phyloP scores from a whole-genome alignment of 2,113 vertebrate species.

The Phocoena sinus region DNA sequence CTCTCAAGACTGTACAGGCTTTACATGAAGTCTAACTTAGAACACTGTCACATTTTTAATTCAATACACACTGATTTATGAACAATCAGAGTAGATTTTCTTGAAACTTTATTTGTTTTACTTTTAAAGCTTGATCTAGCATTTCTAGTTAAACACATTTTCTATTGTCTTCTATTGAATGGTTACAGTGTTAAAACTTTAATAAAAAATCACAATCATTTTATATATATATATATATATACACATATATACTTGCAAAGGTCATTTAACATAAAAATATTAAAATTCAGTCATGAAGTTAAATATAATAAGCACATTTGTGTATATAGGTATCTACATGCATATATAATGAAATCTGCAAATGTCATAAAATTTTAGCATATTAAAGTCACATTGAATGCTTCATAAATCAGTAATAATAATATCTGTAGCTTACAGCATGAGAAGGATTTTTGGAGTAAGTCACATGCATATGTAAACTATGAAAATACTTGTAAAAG shows the following conservation, averaged over 20 bases:
- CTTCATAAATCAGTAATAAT: background rate
- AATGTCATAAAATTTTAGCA: background rate
- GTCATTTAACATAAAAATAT: conserved; percentile 8
- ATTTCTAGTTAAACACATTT: background rate
- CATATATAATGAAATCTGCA: background rate
- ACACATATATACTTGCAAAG: background rate
- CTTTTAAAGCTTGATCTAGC: background rate
- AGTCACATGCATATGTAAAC: background rate
- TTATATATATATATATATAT: background rate
- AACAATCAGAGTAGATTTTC: conserved; percentile 11
- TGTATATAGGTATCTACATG: background rate
- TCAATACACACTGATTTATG: conserved; percentile 49
- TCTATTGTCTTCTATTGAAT: background rate
- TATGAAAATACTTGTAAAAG: background rate
- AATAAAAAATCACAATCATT: background rate
- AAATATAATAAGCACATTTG: background rate
- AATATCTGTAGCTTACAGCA: background rate
- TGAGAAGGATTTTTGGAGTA: background rate
- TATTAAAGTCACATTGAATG: background rate
- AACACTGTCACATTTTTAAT: conserved; percentile 46
- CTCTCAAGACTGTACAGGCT: conserved; percentile 33
- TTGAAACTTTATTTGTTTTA: conserved; percentile 36
- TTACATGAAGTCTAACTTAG: conserved; percentile 46
- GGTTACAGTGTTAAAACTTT: background rate
- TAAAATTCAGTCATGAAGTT: background rate